A percentile compares a stretch with the other conserved stretches of the same genome.
Evolutionary conservation across 2,113 vertebrate species (phyloP).

Genomic region (Nibea coibor): DNA sequence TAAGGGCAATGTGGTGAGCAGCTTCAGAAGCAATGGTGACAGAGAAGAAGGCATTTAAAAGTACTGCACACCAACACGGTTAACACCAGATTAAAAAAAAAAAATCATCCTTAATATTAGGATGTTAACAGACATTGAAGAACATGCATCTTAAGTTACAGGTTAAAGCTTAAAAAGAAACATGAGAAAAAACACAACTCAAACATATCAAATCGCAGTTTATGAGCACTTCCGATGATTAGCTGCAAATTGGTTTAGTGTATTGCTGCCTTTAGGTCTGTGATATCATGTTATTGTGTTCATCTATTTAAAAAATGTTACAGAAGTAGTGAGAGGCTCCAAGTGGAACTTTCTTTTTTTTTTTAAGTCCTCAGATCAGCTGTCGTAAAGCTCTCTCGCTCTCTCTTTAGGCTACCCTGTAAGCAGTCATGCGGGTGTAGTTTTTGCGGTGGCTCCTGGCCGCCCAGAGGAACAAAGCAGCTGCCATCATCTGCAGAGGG

Average conservation of each 20-base stretch:
- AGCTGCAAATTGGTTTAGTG: slow-evolving; percentile 27
- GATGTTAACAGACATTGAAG: slow-evolving; percentile 16
- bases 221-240: slow-evolving; percentile 49
- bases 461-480: slow-evolving; percentile 95
- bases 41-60: slow-evolving; percentile 58
- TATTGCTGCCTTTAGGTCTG: slow-evolving; percentile 16
- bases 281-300: neutral
- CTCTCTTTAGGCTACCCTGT: slow-evolving; percentile 87
- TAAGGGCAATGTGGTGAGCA: slow-evolving; percentile 74
- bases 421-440: slow-evolving; percentile 92
- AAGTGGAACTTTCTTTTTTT: neutral
- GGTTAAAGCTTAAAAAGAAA: neutral
- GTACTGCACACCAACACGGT: slow-evolving; percentile 25
- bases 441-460: slow-evolving; percentile 92
- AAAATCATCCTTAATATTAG: slow-evolving; percentile 8
- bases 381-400: neutral
- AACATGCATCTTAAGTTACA: slow-evolving; percentile 41
- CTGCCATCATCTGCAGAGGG: slow-evolving; percentile 96
- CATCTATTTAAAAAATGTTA: neutral
- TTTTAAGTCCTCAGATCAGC: neutral
- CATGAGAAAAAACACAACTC: slow-evolving; percentile 19
- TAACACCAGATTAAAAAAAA: slow-evolving; percentile 6
- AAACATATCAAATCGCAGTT: neutral
- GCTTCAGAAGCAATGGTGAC: slow-evolving; percentile 65
- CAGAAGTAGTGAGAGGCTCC: slow-evolving; percentile 11